phyloP scores from a whole-genome alignment of 2,113 vertebrate genomes.

The Drymodes brunneopygia region DNA sequence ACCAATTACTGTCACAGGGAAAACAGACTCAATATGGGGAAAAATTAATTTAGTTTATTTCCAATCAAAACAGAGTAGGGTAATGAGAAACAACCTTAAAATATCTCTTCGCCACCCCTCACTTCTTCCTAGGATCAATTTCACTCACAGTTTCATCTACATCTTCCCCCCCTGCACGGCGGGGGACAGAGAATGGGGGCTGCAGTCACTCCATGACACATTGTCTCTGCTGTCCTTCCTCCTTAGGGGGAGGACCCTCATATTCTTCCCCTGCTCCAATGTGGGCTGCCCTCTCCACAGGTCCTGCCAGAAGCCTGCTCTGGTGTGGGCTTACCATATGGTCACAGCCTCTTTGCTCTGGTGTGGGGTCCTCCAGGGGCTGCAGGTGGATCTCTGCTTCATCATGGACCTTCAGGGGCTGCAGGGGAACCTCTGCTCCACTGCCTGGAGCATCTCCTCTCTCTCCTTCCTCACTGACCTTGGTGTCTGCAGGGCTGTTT shows the following conservation, averaged over 20 bases:
- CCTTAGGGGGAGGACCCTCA: not conserved
- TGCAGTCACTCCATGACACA: not conserved
- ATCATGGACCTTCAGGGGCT: not conserved
- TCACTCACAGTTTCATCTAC: not conserved
- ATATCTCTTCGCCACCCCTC: fast-evolving
- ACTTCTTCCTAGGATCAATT: not conserved
- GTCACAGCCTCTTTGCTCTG: not conserved
- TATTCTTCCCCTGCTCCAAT: not conserved
- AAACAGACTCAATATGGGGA: fast-evolving
- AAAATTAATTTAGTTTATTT: not conserved
- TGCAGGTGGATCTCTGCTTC: not conserved
- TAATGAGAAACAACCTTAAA: not conserved
- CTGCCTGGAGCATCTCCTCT: not conserved
- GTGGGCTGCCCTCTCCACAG: not conserved
- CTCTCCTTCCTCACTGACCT: not conserved
- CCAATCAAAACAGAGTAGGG: not conserved
- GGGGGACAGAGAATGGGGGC: not conserved
- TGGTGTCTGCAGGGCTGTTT: not conserved
- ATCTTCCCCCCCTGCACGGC: fast-evolving
- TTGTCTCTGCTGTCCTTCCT: not conserved
- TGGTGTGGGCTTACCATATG: not conserved
- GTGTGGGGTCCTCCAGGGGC: not conserved
- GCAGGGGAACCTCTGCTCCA: not conserved
- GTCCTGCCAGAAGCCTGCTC: not conserved
- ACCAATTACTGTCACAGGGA: not conserved